phyloP scores from a whole-genome alignment of 2,888 invertebrate species.

The Netelia virgata region DNA sequence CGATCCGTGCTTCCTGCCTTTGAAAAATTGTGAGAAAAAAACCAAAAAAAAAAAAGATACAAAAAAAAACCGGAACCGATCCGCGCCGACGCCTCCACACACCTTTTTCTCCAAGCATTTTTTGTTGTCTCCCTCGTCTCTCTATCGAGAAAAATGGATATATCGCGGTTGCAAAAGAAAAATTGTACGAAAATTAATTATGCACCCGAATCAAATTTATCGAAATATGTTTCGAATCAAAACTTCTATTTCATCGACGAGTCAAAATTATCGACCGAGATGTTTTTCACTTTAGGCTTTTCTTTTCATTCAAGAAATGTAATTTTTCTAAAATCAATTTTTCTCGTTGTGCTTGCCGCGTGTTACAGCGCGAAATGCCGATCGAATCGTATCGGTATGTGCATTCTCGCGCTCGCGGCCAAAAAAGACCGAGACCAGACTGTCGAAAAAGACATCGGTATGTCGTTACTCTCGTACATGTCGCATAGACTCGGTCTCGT shows the following conservation, averaged over 20 bases:
- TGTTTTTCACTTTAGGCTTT: too few species aligned
- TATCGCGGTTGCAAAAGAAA: neutral
- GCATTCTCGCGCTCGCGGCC: slow-evolving; percentile 33
- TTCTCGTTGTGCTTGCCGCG: slow-evolving; percentile 37
- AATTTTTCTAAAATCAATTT: slow-evolving; percentile 20
- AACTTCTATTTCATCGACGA: too few species aligned
- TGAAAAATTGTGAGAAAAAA: slow-evolving; percentile 33
- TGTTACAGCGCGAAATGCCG: slow-evolving; percentile 50
- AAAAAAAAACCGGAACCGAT: slow-evolving; percentile 35
- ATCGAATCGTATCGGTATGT: slow-evolving; percentile 39
- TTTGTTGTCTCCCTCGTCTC: slow-evolving; percentile 28
- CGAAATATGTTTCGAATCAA: too few species aligned
- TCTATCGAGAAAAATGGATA: slow-evolving; percentile 41
- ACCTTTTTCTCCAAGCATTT: slow-evolving; percentile 41
- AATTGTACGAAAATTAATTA: neutral
- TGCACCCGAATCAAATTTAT: neutral
- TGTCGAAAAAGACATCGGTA: slow-evolving; percentile 55
- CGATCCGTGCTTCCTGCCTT: slow-evolving; percentile 66
- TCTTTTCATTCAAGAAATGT: too few species aligned
- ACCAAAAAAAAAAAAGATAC: slow-evolving; percentile 10
- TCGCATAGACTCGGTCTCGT: slow-evolving; percentile 63
- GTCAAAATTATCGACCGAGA: too few species aligned
- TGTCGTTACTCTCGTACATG: slow-evolving; percentile 54
- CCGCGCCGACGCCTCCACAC: slow-evolving; percentile 51
- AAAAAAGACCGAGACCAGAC: slow-evolving; percentile 46